Evolutionary conservation across 2,113 vertebrate species (phyloP).

Genomic region (Osmerus eperlanus): DNA sequence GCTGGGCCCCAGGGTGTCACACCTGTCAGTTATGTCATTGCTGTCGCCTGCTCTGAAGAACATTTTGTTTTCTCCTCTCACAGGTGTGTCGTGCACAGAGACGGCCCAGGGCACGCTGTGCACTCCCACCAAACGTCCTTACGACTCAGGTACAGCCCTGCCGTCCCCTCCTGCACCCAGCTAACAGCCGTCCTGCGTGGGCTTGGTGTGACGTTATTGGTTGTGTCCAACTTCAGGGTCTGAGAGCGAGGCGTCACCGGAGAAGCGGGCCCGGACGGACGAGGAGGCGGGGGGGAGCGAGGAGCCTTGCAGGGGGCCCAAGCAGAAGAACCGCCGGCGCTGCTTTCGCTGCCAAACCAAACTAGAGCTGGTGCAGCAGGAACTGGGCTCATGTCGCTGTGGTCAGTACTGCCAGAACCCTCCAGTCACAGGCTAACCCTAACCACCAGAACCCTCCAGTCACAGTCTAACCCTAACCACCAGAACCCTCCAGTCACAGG

Average conservation of each 20-base stretch:
- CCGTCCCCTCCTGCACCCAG: background rate
- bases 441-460: no score
- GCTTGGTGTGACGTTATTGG: background rate
- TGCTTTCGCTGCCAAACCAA: conserved; percentile 96
- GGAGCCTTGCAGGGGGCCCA: conserved; percentile 72
- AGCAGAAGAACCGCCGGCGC: conserved; percentile 92
- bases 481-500: no score
- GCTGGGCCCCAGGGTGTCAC: no score
- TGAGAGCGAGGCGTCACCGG: conserved; percentile 84
- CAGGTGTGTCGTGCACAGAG: conserved; percentile 87
- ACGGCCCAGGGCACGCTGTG: conserved; percentile 84
- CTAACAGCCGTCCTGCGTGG: no score
- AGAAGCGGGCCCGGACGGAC: conserved; percentile 83
- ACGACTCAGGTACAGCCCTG: conserved; percentile 78
- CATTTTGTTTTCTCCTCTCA: conserved; percentile 47
- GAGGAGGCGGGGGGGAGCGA: conserved; percentile 64
- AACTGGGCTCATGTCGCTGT: conserved; percentile 92
- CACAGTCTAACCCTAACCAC: no score
- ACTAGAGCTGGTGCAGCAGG: conserved; percentile 95
- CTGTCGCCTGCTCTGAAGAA: background rate
- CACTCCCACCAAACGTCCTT: conserved; percentile 89
- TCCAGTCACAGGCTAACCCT: no score
- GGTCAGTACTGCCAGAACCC: conserved; percentile 70
- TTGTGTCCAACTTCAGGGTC: conserved; percentile 76
- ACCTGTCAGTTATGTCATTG: background rate